Percentiles rank a stretch among this genome's conserved stretches.
phyloP scores from a whole-genome alignment of 2,797 vertebrate species.

The Limosa lapponica region DNA sequence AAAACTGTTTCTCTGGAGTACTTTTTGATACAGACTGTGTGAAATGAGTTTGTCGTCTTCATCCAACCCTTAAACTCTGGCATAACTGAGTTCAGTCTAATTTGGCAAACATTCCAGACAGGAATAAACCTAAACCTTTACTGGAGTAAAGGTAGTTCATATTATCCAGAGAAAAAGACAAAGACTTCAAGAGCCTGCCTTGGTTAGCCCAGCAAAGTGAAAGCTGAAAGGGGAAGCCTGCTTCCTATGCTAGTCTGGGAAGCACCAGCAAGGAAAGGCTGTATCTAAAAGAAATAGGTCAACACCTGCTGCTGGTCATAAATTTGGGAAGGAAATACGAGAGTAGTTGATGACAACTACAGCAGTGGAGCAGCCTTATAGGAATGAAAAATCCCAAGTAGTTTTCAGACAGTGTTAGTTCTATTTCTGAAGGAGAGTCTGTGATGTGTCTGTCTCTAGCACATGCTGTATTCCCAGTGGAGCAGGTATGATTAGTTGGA shows the following conservation, averaged over 20 bases:
- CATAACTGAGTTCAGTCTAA: not conserved
- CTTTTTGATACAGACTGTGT: not conserved
- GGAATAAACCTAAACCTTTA: not conserved
- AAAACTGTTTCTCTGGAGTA: not conserved
- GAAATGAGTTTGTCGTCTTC: not conserved
- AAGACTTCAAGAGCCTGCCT: not conserved
- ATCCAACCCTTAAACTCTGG: not conserved
- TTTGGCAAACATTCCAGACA: not conserved
- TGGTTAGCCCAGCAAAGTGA: not conserved
- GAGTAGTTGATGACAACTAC: not conserved
- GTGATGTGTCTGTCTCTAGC: not conserved
- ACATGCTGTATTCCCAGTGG: not conserved
- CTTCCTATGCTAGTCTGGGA: not conserved
- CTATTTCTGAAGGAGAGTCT: not conserved
- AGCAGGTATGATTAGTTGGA: not conserved
- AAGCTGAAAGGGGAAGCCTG: not conserved
- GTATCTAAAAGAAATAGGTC: not conserved
- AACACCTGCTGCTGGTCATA: not conserved
- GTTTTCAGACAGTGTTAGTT: not conserved
- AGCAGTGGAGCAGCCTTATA: not conserved
- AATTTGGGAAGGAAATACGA: conserved; percentile 32
- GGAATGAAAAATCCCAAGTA: not conserved
- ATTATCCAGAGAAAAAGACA: not conserved
- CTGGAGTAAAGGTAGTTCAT: not conserved
- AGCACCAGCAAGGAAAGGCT: not conserved